Evolutionary conservation across 2,888 invertebrate genomes (phyloP), one percentile per base, ranked within the genome.

Genomic region (Phyllotreta striolata): DNA sequence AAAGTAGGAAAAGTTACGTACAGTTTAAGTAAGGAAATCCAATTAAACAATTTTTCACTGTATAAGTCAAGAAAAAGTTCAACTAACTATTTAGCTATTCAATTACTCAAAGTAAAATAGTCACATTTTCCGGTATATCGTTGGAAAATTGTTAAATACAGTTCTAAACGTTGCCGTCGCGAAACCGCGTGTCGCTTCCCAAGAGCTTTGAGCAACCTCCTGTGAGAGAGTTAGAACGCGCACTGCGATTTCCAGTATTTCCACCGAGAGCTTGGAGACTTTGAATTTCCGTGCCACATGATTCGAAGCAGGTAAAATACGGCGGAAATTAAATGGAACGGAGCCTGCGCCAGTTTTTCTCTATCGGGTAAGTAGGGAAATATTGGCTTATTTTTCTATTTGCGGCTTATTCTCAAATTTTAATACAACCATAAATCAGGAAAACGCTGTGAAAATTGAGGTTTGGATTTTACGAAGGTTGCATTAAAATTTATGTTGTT

Each of bases 251-350:
- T 70, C 38, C 38, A 38, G 13, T 8, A 73, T 72, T 70, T 70
- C 38, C 38, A 38, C 38, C 12, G 39, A 52, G 52, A 38, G 39
- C 12, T 52, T 3, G 68, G 67, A 68, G 68, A 70, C 67, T 68
- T 60, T 57, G 63, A 68, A 67, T 68, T 71, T 72, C 66, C 64
- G 68, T 72, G 71, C 69, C 73, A 73, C 73, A 73, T 73, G 74
- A 74, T 71, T 66, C 69, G 62, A 69, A 71, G 71, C 74, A 75
- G 74, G 74, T 75, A 64, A 75, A 74, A 73, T 75, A 75, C 71
- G 72, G 69, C 66, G 58, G 65, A 68, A 63, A 62, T 67, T 67
- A 44, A 63, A 7, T 55, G 46, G 43, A 61, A 55, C 55, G 35
- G 54, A 63, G 63, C 10, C 46, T 63, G 63, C 63, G 63, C 63